Evolutionary conservation across 2,113 vertebrate species (phyloP).

Genomic region (Leptodactylus fuscus): DNA sequence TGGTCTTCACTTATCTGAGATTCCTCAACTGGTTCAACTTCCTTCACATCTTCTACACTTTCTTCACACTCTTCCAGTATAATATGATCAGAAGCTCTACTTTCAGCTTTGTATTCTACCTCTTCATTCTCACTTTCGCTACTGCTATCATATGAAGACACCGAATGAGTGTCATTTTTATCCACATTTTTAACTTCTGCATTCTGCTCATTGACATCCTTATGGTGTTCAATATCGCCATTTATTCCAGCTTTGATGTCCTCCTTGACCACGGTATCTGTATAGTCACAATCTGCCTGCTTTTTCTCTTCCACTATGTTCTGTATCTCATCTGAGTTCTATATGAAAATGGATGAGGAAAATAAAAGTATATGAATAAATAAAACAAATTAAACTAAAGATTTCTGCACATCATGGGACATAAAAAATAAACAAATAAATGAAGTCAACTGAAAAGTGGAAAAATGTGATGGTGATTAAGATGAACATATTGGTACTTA

Average conservation of each 20-base stretch:
- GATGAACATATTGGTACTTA: constrained; percentile 70
- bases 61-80: constrained; percentile 88
- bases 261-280: constrained; percentile 86
- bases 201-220: constrained; percentile 67
- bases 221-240: constrained; percentile 72
- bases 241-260: constrained; percentile 83
- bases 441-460: constrained; percentile 72
- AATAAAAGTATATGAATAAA: constrained; percentile 80
- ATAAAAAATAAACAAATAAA: constrained; percentile 70
- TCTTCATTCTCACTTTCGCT: constrained; percentile 93
- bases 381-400: constrained; percentile 75
- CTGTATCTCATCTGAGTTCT: constrained; percentile 88
- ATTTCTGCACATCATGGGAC: constrained; percentile 71
- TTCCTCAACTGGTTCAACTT: constrained; percentile 63
- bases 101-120: constrained; percentile 88
- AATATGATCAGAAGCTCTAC: constrained; percentile 73
- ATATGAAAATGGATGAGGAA: constrained; percentile 77
- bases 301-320: constrained; percentile 84
- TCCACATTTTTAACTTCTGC: constrained; percentile 73
- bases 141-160: constrained; percentile 85
- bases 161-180: constrained; percentile 76
- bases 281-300: constrained; percentile 90
- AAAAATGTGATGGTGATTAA: constrained; percentile 67
- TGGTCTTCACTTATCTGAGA: constrained; percentile 65
- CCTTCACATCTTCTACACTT: constrained; percentile 68